Evolutionary conservation across 2,888 invertebrate species (phyloP).

Genomic region (Thyatira batis): DNA sequence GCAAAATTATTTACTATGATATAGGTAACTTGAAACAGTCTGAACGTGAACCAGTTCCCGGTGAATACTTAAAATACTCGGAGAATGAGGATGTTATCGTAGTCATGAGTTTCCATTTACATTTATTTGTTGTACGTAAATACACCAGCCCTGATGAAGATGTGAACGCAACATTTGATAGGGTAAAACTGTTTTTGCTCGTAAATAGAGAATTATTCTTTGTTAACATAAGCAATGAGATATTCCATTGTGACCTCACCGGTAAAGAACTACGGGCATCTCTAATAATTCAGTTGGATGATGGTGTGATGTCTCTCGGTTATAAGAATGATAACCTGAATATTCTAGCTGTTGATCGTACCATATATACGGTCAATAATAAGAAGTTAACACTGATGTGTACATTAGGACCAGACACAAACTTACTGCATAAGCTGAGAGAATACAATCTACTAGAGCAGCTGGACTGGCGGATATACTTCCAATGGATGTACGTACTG

Average conservation of each 20-base stretch:
- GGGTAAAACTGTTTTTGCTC: slow-evolving; percentile 49
- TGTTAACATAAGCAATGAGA: slow-evolving; percentile 46
- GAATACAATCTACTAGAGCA: slow-evolving; percentile 57
- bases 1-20: slow-evolving; percentile 54
- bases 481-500: slow-evolving; percentile 55
- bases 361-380: slow-evolving; percentile 41
- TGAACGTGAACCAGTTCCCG: slow-evolving; percentile 33
- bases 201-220: slow-evolving; percentile 41
- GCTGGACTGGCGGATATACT: slow-evolving; percentile 60
- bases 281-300: slow-evolving; percentile 28
- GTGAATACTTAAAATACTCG: slow-evolving; percentile 49
- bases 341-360: slow-evolving; percentile 47
- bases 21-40: slow-evolving; percentile 39
- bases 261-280: slow-evolving; percentile 19
- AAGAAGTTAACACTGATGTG: slow-evolving; percentile 29
- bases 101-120: slow-evolving; percentile 37
- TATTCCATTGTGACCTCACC: slow-evolving; percentile 39
- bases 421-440: slow-evolving; percentile 40
- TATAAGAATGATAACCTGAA: slow-evolving; percentile 36
- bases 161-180: slow-evolving; percentile 33
- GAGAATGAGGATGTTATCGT: slow-evolving; percentile 50
- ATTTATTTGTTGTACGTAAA: slow-evolving; percentile 48
- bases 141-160: slow-evolving; percentile 18
- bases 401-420: slow-evolving; percentile 33
- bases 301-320: slow-evolving; percentile 51